Conservation (phyloP, 2,888 invertebrate genomes). For the Scelioninae gen. 1 region DNA sequence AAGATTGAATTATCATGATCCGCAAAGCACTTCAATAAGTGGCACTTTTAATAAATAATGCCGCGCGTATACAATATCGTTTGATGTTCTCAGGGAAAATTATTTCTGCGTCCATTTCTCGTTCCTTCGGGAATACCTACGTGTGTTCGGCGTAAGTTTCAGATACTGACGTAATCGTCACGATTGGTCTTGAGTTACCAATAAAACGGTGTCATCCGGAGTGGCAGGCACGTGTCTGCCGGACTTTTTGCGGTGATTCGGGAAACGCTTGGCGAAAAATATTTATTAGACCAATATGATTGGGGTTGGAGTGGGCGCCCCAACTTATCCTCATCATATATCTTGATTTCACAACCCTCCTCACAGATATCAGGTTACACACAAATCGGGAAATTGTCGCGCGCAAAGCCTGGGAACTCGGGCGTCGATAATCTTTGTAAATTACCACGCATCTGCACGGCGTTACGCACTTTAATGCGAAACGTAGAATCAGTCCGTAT, state of each 20-base stretch:
- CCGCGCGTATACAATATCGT: not conserved
- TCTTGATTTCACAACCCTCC: constrained; percentile 84
- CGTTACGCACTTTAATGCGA: constrained; percentile 74
- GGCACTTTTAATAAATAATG: constrained; percentile 28
- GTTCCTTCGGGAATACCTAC: constrained; percentile 36
- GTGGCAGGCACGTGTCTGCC: constrained; percentile 75
- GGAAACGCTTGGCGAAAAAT: constrained; percentile 73
- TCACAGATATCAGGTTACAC: constrained; percentile 83
- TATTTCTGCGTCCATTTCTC: constrained; percentile 45
- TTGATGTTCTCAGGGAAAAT: constrained; percentile 34
- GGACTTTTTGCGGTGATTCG: constrained; percentile 57
- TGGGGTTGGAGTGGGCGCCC: constrained; percentile 50
- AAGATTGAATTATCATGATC: constrained; percentile 11
- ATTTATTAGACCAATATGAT: constrained; percentile 78
- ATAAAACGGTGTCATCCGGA: constrained; percentile 81
- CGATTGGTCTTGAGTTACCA: constrained; percentile 79
- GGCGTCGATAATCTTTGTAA: constrained; percentile 80
- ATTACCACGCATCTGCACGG: constrained; percentile 82
- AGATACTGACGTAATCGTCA: constrained; percentile 70
- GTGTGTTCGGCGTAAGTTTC: constrained; percentile 33
- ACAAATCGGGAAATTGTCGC: constrained; percentile 83
- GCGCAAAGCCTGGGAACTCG: constrained; percentile 78
- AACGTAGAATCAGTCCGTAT: constrained; percentile 18
- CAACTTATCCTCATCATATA: no score
- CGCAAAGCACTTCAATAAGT: constrained; percentile 36